Percentiles rank a stretch among this genome's conserved stretches.
phyloP scores from a whole-genome alignment of 2,888 invertebrate species.

The Meghimatium bilineatum region DNA sequence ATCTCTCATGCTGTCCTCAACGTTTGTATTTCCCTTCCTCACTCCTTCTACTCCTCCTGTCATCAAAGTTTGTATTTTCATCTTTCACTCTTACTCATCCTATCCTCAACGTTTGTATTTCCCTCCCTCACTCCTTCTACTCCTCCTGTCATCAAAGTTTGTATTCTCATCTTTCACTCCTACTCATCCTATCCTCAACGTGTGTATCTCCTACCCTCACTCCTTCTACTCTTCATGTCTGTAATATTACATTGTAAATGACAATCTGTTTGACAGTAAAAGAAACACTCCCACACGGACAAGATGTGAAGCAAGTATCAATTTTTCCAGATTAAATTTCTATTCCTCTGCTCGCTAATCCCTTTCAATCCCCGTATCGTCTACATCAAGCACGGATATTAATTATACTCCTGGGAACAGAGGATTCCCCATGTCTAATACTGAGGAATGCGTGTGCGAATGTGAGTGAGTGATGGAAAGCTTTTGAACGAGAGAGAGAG shows the following conservation, averaged over 20 bases:
- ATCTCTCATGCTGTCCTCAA: too few species aligned
- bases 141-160: too few species aligned
- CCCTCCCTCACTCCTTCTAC: too few species aligned
- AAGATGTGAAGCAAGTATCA: background rate
- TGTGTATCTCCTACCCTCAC: too few species aligned
- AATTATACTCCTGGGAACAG: conserved; percentile 28
- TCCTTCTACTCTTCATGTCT: background rate
- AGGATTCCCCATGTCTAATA: background rate
- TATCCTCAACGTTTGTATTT: too few species aligned
- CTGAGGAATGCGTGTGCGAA: background rate
- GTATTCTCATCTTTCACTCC: too few species aligned
- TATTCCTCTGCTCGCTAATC: conserved; percentile 8
- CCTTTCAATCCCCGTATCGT: conserved; percentile 3
- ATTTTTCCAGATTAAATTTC: conserved; percentile 26
- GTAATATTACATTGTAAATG: background rate
- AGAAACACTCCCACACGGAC: background rate
- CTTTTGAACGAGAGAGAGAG: background rate
- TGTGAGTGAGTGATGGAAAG: background rate
- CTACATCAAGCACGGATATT: conserved; percentile 20
- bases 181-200: too few species aligned
- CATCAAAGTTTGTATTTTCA: too few species aligned
- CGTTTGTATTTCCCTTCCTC: too few species aligned
- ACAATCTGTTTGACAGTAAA: background rate
- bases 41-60: too few species aligned
- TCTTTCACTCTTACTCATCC: too few species aligned